A percentile compares a stretch with the other conserved stretches of the same genome.
phyloP scores from a whole-genome alignment of 2,113 vertebrate species.

The Alouatta palliata region DNA sequence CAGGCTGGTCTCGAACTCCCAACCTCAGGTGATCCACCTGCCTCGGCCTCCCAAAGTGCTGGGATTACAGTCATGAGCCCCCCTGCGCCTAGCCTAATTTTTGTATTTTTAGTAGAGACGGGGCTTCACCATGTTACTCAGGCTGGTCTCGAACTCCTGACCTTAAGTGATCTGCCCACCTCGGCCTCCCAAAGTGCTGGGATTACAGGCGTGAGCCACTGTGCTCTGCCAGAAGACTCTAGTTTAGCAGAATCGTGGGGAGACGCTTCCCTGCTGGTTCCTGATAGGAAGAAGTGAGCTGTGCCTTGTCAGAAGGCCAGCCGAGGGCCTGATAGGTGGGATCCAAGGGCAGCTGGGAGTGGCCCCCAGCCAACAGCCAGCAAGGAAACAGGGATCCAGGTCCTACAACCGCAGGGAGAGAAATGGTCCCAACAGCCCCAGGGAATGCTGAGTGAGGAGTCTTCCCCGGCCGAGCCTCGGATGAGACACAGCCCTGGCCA shows the following conservation, averaged over 20 bases:
- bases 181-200: not conserved
- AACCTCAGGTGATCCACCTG: no score
- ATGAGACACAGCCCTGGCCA: not conserved
- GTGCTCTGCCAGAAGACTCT: not conserved
- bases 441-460: not conserved
- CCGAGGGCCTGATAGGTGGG: not conserved
- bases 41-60: no score
- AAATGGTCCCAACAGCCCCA: not conserved
- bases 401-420: not conserved
- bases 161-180: not conserved
- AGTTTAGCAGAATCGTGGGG: not conserved
- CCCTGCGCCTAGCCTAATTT: no score
- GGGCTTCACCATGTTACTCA: no score
- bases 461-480: not conserved
- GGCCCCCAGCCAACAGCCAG: not conserved
- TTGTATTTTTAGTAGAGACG: no score
- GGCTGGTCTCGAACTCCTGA: no score
- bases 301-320: not conserved
- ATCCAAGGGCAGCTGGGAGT: not conserved
- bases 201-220: no score
- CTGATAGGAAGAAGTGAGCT: no score
- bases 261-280: not conserved
- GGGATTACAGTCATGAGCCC: no score
- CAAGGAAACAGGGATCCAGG: not conserved
- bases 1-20: no score